Conservation (phyloP, 2,888 invertebrate species). For the Schizotus pectinicornis region DNA sequence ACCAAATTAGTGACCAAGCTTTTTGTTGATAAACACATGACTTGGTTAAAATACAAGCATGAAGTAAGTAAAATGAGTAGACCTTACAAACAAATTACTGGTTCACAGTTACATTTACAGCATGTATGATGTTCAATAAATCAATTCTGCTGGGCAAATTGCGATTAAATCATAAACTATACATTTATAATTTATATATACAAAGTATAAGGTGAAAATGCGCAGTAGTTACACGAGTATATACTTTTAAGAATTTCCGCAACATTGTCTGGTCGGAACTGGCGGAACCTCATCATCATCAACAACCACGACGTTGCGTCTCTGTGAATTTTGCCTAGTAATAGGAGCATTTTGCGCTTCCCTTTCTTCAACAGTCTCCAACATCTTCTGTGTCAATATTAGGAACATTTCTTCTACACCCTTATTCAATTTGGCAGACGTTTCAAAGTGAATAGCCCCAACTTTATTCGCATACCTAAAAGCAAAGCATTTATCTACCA, state of each 20-base stretch:
- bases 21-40: too few species aligned
- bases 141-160: too few species aligned
- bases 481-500: slow-evolving; percentile 29
- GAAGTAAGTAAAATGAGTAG: too few species aligned
- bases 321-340: slow-evolving; percentile 52
- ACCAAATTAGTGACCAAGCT: too few species aligned
- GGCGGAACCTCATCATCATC: slow-evolving; percentile 50
- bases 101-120: too few species aligned
- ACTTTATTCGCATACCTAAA: slow-evolving; percentile 87
- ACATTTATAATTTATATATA: background rate
- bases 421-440: slow-evolving; percentile 91
- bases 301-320: slow-evolving; percentile 53
- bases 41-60: too few species aligned
- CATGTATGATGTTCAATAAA: too few species aligned
- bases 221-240: slow-evolving; percentile 10
- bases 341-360: slow-evolving; percentile 46
- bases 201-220: slow-evolving; percentile 11
- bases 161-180: too few species aligned
- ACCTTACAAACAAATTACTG: too few species aligned
- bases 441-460: slow-evolving; percentile 90
- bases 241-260: slow-evolving; percentile 36
- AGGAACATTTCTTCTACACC: slow-evolving; percentile 92
- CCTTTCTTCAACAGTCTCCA: slow-evolving; percentile 56
- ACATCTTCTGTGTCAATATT: slow-evolving; percentile 80
- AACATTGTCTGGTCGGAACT: slow-evolving; percentile 46